Conservation (phyloP, 2,888 invertebrate species). For the Octodonta nipae region DNA sequence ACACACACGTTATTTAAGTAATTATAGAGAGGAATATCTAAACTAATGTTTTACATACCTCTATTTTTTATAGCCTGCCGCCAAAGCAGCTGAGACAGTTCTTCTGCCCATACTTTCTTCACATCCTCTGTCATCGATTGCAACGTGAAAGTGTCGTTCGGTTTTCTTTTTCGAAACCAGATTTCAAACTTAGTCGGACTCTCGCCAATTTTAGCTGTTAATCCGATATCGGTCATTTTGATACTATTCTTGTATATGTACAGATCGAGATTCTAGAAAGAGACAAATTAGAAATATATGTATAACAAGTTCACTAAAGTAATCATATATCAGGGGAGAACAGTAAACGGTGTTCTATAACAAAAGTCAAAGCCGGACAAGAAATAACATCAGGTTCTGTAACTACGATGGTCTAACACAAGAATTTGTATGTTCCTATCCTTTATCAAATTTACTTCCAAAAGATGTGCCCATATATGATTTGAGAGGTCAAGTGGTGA, state of each 20-base stretch:
- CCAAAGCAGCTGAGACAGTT: constrained; percentile 82
- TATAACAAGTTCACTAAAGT: constrained; percentile 4
- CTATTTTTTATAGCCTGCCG: constrained; percentile 87
- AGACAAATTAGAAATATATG: constrained; percentile 4
- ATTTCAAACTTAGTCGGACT: constrained; percentile 82
- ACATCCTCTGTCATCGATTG: constrained; percentile 81
- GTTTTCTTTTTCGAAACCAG: constrained; percentile 73
- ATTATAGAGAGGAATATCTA: not conserved
- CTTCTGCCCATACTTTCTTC: constrained; percentile 80
- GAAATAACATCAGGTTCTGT: too few relatives aligned
- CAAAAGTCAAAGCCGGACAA: too few relatives aligned
- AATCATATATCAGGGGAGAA: too few relatives aligned
- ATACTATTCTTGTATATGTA: constrained; percentile 91
- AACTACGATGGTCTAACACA: too few relatives aligned
- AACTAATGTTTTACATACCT: constrained; percentile 43
- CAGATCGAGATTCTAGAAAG: constrained; percentile 67
- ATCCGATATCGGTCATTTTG: constrained; percentile 83
- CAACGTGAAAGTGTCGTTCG: constrained; percentile 62
- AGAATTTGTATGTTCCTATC: too few relatives aligned
- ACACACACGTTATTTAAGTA: too few relatives aligned
- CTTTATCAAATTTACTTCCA: too few relatives aligned
- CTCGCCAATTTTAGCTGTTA: constrained; percentile 82
- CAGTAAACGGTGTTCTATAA: too few relatives aligned
- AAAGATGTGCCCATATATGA: too few relatives aligned
- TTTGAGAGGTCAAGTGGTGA: too few relatives aligned